These are phyloP conservation scores for Sebastes matsubarae DNA, from an alignment of 2,797 vertebrate genomes.

Conservation along the genomic window DNA sequence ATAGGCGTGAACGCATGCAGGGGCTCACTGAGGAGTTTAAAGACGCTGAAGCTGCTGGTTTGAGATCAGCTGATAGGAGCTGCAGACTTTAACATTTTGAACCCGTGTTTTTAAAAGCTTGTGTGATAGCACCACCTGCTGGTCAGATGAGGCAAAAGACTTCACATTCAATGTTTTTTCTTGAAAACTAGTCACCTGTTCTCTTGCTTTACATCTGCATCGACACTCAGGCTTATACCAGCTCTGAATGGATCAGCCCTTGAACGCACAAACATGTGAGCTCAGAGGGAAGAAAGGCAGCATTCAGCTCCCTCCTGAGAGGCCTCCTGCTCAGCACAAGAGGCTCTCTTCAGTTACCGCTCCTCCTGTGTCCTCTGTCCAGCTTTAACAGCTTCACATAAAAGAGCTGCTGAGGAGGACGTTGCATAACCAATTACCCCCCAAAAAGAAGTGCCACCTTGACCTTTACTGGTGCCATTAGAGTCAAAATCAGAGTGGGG, in stretches of 20 bases:
- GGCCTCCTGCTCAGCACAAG: neutral
- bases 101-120: neutral
- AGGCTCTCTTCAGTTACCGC: neutral
- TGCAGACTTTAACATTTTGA: neutral
- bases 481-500: neutral
- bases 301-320: neutral
- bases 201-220: neutral
- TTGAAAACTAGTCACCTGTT: too few relatives aligned
- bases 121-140: slow-evolving; percentile 43
- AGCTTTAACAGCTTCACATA: neutral
- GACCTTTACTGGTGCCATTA: neutral
- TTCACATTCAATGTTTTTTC: too few relatives aligned
- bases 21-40: neutral
- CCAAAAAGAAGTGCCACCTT: neutral
- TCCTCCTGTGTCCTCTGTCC: neutral
- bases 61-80: slow-evolving; percentile 22
- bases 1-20: neutral
- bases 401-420: neutral
- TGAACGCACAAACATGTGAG: neutral
- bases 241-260: neutral
- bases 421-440: neutral
- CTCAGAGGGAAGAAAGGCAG: neutral
- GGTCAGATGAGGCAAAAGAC: neutral
- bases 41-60: neutral
- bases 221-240: neutral